phyloP scores from a whole-genome alignment of 1,140 invertebrate genomes.

The Lithobius niger region DNA sequence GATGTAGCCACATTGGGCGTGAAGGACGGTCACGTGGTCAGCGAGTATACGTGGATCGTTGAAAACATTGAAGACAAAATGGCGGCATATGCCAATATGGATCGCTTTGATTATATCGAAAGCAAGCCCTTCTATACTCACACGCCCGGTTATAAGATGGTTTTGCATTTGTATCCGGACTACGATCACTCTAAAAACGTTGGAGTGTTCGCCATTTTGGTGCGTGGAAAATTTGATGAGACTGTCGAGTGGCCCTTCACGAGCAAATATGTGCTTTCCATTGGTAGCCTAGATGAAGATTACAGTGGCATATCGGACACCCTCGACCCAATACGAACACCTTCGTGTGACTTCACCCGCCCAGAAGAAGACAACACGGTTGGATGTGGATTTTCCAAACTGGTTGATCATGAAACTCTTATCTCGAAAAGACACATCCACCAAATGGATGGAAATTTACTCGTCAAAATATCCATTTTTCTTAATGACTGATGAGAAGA shows the following conservation, averaged over 20 bases:
- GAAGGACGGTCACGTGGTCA: conserved; percentile 6
- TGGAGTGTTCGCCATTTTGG: conserved; percentile 4
- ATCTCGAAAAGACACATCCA: not conserved
- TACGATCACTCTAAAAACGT: conserved; percentile 3
- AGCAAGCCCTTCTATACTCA: conserved; percentile 7
- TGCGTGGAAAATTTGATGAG: conserved; percentile 7
- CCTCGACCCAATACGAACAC: not conserved
- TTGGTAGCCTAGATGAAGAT: conserved; percentile 2
- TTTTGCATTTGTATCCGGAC: conserved; percentile 9
- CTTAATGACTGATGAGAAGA: conserved; percentile 2
- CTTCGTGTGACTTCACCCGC: not conserved
- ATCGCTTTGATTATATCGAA: conserved; percentile 9
- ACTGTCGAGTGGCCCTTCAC: conserved; percentile 8
- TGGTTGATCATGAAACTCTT: not conserved
- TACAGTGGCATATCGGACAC: conserved; percentile 5
- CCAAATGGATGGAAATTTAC: not conserved
- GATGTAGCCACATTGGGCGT: conserved; percentile 1
- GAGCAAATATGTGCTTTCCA: conserved; percentile 5
- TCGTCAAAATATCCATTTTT: conserved; percentile 6
- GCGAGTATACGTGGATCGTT: conserved; percentile 7
- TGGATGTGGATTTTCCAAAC: conserved; percentile 7
- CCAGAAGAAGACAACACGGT: conserved; percentile 6
- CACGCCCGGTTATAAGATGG: conserved; percentile 3
- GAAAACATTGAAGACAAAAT: conserved; percentile 7
- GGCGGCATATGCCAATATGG: not conserved